Percentiles rank a stretch among this genome's conserved stretches.
Conservation (phyloP, 2,797 vertebrate species). For the Anniella stebbinsi region DNA sequence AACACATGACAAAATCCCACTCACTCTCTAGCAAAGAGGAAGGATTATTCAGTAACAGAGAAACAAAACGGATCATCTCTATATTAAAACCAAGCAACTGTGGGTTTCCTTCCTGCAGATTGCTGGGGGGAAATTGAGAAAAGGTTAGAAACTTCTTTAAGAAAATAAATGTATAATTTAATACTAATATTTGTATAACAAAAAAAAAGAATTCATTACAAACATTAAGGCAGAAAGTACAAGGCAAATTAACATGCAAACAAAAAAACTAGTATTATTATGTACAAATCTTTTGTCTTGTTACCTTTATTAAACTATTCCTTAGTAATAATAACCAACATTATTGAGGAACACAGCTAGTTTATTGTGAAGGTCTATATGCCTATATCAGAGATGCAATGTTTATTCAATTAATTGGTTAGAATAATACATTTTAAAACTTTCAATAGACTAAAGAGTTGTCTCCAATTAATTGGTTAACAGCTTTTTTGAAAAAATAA, state of each 20-base stretch:
- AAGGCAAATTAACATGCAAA: background rate
- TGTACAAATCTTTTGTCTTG: background rate
- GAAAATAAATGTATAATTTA: background rate
- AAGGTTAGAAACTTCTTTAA: slow-evolving; percentile 14
- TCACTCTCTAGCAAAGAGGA: slow-evolving; percentile 82
- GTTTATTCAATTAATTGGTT: too few relatives aligned
- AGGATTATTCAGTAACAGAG: slow-evolving; percentile 83
- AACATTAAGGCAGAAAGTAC: background rate
- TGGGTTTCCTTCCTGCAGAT: slow-evolving; percentile 83
- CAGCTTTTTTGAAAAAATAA: background rate
- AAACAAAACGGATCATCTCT: slow-evolving; percentile 92
- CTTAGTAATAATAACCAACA: background rate
- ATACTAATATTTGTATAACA: background rate
- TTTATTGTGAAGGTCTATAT: background rate
- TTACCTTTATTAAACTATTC: slow-evolving; percentile 4
- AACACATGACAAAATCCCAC: slow-evolving; percentile 97
- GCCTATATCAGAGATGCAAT: background rate
- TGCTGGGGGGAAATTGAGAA: slow-evolving; percentile 75
- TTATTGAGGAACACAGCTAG: background rate
- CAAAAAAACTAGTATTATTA: background rate
- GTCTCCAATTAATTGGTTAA: background rate
- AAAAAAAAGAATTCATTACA: background rate
- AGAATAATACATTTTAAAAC: background rate
- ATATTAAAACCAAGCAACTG: slow-evolving; percentile 88
- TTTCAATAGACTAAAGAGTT: background rate